phyloP scores from a whole-genome alignment of 1,140 invertebrate species.

The Penaeus japonicus region DNA sequence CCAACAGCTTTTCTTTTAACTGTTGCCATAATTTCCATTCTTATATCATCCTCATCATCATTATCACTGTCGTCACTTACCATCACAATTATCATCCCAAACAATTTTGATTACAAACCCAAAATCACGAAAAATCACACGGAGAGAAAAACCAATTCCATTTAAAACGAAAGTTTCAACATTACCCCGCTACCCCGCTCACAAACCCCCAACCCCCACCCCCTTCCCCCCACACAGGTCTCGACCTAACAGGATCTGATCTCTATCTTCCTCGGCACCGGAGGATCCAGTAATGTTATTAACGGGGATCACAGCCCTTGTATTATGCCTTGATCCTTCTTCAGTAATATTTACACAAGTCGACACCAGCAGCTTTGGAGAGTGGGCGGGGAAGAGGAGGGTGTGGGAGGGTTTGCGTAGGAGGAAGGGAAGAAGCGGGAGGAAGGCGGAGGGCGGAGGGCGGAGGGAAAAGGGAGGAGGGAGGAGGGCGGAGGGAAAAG shows the following conservation, averaged over 20 bases:
- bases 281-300: conserved; percentile 31
- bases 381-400: neutral
- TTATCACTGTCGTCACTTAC: too few species aligned
- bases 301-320: conserved; percentile 26
- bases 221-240: neutral
- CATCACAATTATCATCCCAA: too few species aligned
- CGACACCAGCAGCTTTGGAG: neutral
- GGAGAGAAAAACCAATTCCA: too few species aligned
- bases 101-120: too few species aligned
- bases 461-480: neutral
- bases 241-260: conserved; percentile 28
- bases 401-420: neutral
- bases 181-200: too few species aligned
- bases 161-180: too few species aligned
- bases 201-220: too few species aligned
- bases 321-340: conserved; percentile 24
- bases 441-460: neutral
- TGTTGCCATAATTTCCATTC: too few species aligned
- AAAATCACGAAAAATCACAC: too few species aligned
- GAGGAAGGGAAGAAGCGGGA: neutral
- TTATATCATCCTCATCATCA: too few species aligned
- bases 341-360: conserved; percentile 25
- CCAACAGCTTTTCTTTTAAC: too few species aligned
- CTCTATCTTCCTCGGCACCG: conserved; percentile 15
- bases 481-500: neutral